A percentile compares a stretch with the other conserved stretches of the same genome.
These are phyloP conservation scores for Mastomys natalensis DNA, from an alignment of 2,113 vertebrate species.

Conservation along the genomic window DNA sequence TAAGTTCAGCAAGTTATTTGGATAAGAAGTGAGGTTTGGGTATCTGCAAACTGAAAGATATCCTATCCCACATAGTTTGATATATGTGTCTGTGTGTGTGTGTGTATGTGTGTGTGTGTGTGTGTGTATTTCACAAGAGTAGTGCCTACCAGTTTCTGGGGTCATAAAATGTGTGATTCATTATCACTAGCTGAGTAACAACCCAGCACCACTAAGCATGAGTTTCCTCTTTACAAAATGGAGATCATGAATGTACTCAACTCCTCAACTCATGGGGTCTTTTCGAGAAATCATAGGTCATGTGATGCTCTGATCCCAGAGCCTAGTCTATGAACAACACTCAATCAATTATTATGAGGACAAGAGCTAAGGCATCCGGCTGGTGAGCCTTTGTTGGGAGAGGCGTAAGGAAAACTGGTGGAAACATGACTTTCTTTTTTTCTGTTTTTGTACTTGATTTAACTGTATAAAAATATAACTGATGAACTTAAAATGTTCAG, in stretches of 20 bases:
- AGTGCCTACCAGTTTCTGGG: neutral
- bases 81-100: neutral
- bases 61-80: neutral
- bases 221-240: neutral
- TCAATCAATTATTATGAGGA: neutral
- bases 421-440: conserved; percentile 79
- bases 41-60: neutral
- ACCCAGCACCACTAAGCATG: neutral
- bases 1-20: neutral
- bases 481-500: conserved; percentile 83
- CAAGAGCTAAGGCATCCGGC: conserved; percentile 38
- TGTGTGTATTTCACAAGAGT: neutral
- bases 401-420: conserved; percentile 75
- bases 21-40: conserved; percentile 9
- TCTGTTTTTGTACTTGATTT: conserved; percentile 83
- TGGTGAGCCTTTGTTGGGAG: conserved; percentile 58
- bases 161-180: neutral
- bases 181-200: neutral
- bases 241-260: neutral
- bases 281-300: neutral
- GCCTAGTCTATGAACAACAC: neutral
- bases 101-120: neutral
- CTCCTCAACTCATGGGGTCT: neutral
- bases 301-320: neutral
- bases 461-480: conserved; percentile 84